Evolutionary conservation across 1,140 invertebrate genomes (phyloP).

Genomic region (Drosophila aff.): DNA sequence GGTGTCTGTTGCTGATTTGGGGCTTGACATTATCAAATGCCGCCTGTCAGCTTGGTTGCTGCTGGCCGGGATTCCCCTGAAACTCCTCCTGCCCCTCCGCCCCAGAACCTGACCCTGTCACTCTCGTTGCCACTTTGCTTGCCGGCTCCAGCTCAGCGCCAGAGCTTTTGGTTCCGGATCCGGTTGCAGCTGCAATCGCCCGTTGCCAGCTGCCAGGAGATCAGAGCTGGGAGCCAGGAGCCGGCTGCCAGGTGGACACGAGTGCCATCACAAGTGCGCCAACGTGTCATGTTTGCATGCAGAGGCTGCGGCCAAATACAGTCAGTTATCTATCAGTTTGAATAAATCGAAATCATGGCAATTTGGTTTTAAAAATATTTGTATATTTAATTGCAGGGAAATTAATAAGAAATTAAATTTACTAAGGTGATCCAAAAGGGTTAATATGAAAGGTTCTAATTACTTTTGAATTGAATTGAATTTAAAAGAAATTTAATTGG

Average conservation of each 20-base stretch:
- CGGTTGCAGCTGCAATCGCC: conserved; percentile 49
- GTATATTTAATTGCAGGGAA: neutral
- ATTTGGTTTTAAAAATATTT: too few relatives aligned
- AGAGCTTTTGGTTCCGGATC: conserved; percentile 42
- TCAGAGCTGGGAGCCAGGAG: conserved; percentile 26
- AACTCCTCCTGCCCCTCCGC: neutral
- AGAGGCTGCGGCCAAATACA: conserved; percentile 39
- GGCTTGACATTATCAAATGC: conserved; percentile 80
- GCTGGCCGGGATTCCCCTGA: conserved; percentile 13
- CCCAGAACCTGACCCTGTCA: conserved; percentile 33
- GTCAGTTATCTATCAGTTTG: conserved; percentile 21
- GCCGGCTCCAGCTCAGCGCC: conserved; percentile 34
- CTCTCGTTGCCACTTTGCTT: conserved; percentile 45
- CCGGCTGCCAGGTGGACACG: conserved; percentile 60
- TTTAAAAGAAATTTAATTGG: neutral
- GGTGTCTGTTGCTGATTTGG: conserved; percentile 74
- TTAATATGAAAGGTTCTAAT: too few relatives aligned
- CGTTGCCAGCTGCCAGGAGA: conserved; percentile 38
- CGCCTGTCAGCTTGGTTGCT: conserved; percentile 57
- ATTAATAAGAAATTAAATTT: neutral
- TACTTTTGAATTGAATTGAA: neutral
- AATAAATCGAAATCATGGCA: neutral
- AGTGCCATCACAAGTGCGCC: conserved; percentile 68
- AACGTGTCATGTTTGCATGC: conserved; percentile 75
- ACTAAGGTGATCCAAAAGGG: neutral